phyloP scores from a whole-genome alignment of 1,140 invertebrate genomes.

The Nylanderia fulva region DNA sequence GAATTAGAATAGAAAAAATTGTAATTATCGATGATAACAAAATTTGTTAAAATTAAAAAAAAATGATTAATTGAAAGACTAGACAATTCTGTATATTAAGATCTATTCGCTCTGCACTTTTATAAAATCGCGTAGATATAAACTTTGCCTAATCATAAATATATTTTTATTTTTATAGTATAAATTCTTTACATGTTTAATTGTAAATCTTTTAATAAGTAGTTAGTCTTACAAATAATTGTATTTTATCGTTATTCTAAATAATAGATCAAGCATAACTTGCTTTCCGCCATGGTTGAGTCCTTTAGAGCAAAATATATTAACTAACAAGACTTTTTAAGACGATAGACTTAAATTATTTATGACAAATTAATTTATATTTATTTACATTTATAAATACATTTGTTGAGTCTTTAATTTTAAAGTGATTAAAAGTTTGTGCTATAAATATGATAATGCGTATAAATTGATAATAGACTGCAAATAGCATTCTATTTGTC shows the following conservation, averaged over 20 bases:
- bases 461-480: background rate
- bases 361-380: background rate
- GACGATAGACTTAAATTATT: background rate
- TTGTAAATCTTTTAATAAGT: background rate
- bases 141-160: background rate
- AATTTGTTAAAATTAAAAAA: background rate
- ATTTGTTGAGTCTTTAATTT: background rate
- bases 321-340: background rate
- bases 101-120: conserved; percentile 47
- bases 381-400: background rate
- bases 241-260: conserved; percentile 63
- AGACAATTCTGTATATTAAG: conserved; percentile 13
- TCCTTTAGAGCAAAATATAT: conserved; percentile 63
- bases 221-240: conserved; percentile 22
- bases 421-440: background rate
- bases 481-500: too few species aligned
- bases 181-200: background rate
- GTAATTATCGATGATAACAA: background rate
- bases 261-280: conserved; percentile 77
- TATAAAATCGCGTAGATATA: background rate
- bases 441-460: conserved; percentile 6
- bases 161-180: background rate
- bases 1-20: conserved; percentile 9
- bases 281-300: conserved; percentile 71
- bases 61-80: background rate